phyloP scores from a whole-genome alignment of 2,888 invertebrate species.

The Drosophila cyrtoloma region DNA sequence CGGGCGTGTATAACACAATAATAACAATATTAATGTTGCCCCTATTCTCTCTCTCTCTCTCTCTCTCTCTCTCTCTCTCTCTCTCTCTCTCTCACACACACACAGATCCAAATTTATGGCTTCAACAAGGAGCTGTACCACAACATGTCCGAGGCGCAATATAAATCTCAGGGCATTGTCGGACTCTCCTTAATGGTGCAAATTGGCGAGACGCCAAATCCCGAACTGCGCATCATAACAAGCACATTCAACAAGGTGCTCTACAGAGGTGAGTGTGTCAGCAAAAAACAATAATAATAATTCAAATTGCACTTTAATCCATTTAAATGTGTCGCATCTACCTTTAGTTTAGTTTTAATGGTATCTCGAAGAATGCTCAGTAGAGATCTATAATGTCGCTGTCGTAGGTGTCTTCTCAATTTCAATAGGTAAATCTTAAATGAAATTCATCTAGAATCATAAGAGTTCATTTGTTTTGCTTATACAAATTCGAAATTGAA shows the following conservation, averaged over 20 bases:
- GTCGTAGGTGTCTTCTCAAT: not conserved
- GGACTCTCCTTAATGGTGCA: constrained; percentile 97
- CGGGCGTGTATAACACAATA: not conserved
- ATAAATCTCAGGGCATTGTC: constrained; percentile 98
- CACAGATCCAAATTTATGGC: constrained; percentile 97
- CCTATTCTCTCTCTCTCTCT: not conserved
- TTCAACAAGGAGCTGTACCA: constrained; percentile 98
- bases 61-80: not conserved
- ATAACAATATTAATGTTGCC: constrained; percentile 28
- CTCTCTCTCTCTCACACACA: constrained; percentile 51
- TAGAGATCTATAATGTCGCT: not conserved
- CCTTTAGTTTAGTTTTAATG: not conserved
- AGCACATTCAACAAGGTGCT: constrained; percentile 94
- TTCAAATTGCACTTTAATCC: not conserved
- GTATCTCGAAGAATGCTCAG: not conserved
- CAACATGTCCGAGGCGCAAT: constrained; percentile 98
- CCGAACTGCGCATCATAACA: constrained; percentile 94
- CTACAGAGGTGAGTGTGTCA: constrained; percentile 90
- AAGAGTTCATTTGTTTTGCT: not conserved
- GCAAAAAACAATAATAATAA: not conserved
- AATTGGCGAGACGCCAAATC: constrained; percentile 95
- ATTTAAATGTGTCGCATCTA: not conserved
- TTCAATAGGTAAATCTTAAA: not conserved
- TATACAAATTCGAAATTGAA: not conserved
- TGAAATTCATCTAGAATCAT: not conserved